A percentile compares a stretch with the other conserved stretches of the same genome.
These are phyloP conservation scores for Ammodytes dubius DNA, from an alignment of 2,113 vertebrate genomes.

Conservation along the genomic window DNA sequence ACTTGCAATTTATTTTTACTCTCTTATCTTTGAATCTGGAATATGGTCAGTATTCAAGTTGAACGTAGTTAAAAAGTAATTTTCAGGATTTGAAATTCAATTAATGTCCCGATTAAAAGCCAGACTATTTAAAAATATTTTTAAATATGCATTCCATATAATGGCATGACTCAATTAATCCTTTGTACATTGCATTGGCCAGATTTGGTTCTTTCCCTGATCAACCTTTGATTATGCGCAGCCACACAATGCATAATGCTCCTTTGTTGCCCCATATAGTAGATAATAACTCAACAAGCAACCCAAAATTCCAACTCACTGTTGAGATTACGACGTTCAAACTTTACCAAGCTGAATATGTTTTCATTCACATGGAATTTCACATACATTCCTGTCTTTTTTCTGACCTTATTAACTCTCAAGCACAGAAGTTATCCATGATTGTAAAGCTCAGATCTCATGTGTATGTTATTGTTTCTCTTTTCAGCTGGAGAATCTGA, in stretches of 20 bases:
- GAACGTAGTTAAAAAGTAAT: background rate
- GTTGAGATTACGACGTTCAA: background rate
- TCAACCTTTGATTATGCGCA: background rate
- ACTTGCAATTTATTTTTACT: background rate
- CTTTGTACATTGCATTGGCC: no score
- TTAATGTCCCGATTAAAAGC: background rate
- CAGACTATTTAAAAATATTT: background rate
- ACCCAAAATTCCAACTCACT: background rate
- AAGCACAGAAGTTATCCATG: background rate
- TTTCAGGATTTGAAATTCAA: background rate
- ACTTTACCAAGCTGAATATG: background rate
- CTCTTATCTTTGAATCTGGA: background rate
- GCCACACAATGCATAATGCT: background rate
- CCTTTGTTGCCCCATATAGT: background rate
- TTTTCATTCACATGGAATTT: background rate
- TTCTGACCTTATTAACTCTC: background rate
- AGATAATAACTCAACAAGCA: background rate
- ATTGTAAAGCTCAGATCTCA: background rate
- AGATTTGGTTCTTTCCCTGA: background rate
- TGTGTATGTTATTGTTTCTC: background rate
- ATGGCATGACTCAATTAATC: background rate
- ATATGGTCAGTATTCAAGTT: background rate
- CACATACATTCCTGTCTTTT: no score
- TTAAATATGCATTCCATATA: background rate
- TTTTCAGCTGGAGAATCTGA: conserved; percentile 92